Conservation (phyloP, 92 coral and sea anemone genomes). For the Porites rus region DNA sequence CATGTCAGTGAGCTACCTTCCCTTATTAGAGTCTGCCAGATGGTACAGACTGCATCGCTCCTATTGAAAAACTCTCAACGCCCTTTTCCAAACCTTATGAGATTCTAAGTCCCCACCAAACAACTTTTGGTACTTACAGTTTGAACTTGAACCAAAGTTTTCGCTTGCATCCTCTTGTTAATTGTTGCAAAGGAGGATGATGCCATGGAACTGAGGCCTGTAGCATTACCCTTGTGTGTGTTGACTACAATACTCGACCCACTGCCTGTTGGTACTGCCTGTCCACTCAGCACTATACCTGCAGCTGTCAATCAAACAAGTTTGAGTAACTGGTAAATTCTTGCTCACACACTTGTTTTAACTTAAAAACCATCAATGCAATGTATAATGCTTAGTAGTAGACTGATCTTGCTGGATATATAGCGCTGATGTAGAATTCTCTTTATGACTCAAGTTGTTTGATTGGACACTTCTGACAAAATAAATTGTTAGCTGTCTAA, state of each 20-base stretch:
- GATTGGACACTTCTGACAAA: too few species aligned
- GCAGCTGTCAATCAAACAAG: conserved; percentile 29
- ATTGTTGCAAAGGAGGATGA: conserved; percentile 89
- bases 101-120: background rate
- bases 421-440: too few species aligned
- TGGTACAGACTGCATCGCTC: background rate
- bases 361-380: too few species aligned
- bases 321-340: background rate
- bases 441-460: too few species aligned
- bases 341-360: background rate
- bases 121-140: conserved; percentile 48
- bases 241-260: conserved; percentile 96
- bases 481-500: too few species aligned
- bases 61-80: background rate
- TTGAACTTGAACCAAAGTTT: conserved; percentile 74
- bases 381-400: too few species aligned
- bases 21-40: too few species aligned
- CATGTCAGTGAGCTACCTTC: too few species aligned
- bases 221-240: conserved; percentile 84
- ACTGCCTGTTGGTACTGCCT: conserved; percentile 68
- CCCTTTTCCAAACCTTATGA: background rate
- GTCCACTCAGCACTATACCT: conserved; percentile 73
- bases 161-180: conserved; percentile 93
- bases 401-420: too few species aligned
- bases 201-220: conserved; percentile 74